These are phyloP conservation scores for Molossus alvarezi DNA, from an alignment of 2,797 vertebrate genomes.

Conservation along the genomic window DNA sequence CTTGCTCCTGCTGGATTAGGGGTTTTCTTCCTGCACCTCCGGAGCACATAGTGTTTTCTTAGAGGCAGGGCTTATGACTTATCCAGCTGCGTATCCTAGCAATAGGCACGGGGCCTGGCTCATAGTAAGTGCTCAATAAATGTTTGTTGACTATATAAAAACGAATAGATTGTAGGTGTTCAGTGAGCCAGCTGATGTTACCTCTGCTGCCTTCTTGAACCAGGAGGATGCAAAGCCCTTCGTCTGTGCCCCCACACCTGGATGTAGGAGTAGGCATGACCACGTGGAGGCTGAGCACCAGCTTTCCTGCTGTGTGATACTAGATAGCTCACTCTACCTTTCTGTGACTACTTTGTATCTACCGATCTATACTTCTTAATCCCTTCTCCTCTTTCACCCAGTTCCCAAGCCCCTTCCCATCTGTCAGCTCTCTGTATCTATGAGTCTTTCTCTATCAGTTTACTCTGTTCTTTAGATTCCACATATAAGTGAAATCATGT, in stretches of 20 bases:
- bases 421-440: background rate
- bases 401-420: background rate
- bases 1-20: background rate
- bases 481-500: background rate
- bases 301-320: background rate
- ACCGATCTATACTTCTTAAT: background rate
- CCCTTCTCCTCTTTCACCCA: background rate
- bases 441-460: background rate
- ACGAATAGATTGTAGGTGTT: background rate
- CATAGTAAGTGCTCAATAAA: background rate
- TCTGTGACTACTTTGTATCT: background rate
- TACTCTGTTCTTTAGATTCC: background rate
- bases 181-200: background rate
- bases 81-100: background rate
- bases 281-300: background rate
- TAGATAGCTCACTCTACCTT: background rate
- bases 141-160: background rate
- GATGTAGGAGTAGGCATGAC: too few relatives aligned
- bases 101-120: background rate
- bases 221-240: background rate
- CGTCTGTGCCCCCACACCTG: background rate
- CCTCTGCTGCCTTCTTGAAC: background rate
- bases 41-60: background rate
- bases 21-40: background rate
- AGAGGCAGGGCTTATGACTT: background rate